phyloP scores from a whole-genome alignment of 2,888 invertebrate genomes.

The Macrophya alboannulata region DNA sequence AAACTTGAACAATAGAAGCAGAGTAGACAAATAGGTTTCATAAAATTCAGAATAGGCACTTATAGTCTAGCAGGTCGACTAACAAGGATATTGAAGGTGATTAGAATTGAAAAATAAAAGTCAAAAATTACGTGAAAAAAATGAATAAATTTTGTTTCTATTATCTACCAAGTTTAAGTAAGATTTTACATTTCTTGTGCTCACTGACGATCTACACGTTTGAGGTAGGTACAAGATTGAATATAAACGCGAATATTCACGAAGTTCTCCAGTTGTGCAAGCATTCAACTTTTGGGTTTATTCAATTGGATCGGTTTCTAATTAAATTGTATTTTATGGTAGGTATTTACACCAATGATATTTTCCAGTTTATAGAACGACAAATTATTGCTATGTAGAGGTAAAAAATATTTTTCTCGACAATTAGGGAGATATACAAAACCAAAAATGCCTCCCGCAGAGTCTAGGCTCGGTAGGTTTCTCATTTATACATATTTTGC shows the following conservation, averaged over 20 bases:
- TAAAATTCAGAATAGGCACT: background rate
- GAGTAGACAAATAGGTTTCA: background rate
- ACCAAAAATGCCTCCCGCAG: background rate
- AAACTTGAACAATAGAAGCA: background rate
- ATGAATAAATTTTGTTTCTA: background rate
- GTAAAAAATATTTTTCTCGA: background rate
- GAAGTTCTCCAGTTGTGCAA: too few relatives aligned
- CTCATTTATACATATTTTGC: constrained; percentile 35
- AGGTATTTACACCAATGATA: background rate
- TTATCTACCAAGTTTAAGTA: background rate
- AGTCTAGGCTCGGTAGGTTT: background rate
- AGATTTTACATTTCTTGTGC: background rate
- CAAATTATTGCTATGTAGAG: background rate
- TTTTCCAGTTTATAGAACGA: background rate
- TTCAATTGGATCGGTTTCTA: too few relatives aligned
- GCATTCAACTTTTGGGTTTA: too few relatives aligned
- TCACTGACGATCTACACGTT: background rate
- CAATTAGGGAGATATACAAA: background rate
- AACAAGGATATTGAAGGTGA: background rate
- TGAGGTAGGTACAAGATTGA: background rate
- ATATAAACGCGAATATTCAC: too few relatives aligned
- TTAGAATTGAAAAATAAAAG: constrained; percentile 5
- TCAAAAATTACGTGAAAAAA: background rate
- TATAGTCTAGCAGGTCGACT: background rate
- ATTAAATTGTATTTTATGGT: too few relatives aligned